Evolutionary conservation across 1,140 invertebrate species (phyloP), one percentile per base, ranked within the genome.

Genomic region (Thrips palmi): DNA sequence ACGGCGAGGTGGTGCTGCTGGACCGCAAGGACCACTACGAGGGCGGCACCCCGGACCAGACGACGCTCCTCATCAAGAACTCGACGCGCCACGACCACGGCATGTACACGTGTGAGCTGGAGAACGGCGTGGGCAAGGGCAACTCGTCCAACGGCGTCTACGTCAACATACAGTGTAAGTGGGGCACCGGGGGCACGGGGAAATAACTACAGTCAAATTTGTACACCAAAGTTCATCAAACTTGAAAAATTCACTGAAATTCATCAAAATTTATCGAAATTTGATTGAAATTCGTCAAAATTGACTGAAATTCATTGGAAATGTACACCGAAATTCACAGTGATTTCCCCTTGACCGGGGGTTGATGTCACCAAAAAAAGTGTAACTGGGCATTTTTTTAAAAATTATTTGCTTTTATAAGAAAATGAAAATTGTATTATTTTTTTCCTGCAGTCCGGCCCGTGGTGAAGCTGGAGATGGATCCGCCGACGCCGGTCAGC

Each of bases 91-190:
- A 68, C 8, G 84, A 89, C 56, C 70, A 74, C 50, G 86, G 84
- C 22, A 70, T 70, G 44, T 91, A 89, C 55, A 73, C 67, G 2
- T 89, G 84, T 51, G 58, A 71, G 33, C 60, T 88, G 15, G 65
- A 71, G 37, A 92, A 92, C 50, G 62, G 60, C 11, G 74, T 87
- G 21, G 79, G 77, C 2, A 59, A 67, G 29, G 70, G 73, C 11
- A 68, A 65, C 31, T 77, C 79, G n/a, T 63, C 73, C 18, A 70
- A 74, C 33, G 61, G 56, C 44, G 70, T 81, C 34, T 64, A 71
- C 43, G 70, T 85, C 25, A 73, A 78, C 51, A 73, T 87, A 30
- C 62, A 81, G 40, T 84, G 82, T 87, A 68, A 74, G 80, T 72
- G 51, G 17, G 14, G 22, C 4, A 10, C 10, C 25, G n/a, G 25